Conservation (phyloP, 2,888 invertebrate species). For the Caprella mutica region DNA sequence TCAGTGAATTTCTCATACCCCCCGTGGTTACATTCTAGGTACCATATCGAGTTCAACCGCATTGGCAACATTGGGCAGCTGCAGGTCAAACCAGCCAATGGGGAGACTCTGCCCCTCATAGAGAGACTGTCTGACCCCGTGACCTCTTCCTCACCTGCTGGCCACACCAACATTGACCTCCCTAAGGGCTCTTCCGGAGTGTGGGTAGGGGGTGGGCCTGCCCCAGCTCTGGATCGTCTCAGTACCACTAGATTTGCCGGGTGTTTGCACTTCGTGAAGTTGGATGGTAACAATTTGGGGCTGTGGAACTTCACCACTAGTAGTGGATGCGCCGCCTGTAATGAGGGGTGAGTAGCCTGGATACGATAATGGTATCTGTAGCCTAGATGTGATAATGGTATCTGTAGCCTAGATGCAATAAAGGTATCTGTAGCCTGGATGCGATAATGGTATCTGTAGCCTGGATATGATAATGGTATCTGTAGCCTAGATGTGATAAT, state of each 20-base stretch:
- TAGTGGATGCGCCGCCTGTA: slow-evolving; percentile 54
- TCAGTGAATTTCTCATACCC: no score
- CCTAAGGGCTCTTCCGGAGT: slow-evolving; percentile 32
- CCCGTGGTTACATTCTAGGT: no score
- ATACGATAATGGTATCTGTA: no score
- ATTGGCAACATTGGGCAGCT: slow-evolving; percentile 57
- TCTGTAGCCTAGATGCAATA: no score
- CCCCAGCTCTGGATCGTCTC: slow-evolving; percentile 9
- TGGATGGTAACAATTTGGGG: slow-evolving; percentile 67
- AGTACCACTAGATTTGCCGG: slow-evolving; percentile 47
- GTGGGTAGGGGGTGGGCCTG: slow-evolving; percentile 44
- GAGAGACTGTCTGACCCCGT: slow-evolving; percentile 35
- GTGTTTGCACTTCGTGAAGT: slow-evolving; percentile 65
- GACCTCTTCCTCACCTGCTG: slow-evolving; percentile 47
- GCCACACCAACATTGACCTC: slow-evolving; percentile 52
- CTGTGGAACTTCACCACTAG: slow-evolving; percentile 74
- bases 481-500: no score
- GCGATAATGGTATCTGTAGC: no score
- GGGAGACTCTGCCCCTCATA: neutral
- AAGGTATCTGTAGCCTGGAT: no score
- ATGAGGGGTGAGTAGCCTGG: slow-evolving; percentile 51
- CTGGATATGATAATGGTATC: no score
- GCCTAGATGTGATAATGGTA: no score
- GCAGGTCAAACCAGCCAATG: slow-evolving; percentile 49
- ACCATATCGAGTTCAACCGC: slow-evolving; percentile 40